Percentiles rank a stretch among this genome's conserved stretches.
Conservation (phyloP, 2,888 invertebrate species). For the Luperina nickerlii region DNA sequence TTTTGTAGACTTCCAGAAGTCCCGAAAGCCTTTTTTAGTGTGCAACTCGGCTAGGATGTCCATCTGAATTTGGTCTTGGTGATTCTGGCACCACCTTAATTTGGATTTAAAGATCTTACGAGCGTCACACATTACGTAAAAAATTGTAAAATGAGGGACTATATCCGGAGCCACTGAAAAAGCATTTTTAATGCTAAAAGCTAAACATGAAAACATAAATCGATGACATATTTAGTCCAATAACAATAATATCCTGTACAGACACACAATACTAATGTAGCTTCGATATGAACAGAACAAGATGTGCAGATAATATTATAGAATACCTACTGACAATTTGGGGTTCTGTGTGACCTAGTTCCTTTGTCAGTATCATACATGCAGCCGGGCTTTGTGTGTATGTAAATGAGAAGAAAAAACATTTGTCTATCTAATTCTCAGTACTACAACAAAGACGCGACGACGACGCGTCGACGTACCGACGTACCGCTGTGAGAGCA, state of each 20-base stretch:
- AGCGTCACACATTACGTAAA: no score
- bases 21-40: no score
- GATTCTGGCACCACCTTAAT: no score
- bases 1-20: no score
- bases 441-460: conserved; percentile 1
- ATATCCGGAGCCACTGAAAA: no score
- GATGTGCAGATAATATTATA: background rate
- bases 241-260: background rate
- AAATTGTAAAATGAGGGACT: no score
- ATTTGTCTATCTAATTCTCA: background rate
- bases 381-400: background rate
- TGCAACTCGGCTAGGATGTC: no score
- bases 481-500: background rate
- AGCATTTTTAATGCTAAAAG: no score
- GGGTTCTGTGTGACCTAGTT: background rate
- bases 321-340: background rate
- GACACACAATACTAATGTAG: background rate
- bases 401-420: background rate
- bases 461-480: background rate
- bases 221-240: background rate
- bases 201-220: no score
- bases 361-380: background rate
- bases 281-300: background rate
- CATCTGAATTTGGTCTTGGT: no score
- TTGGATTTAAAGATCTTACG: no score